These are phyloP conservation scores for Hozukius guyotensis DNA, from an alignment of 2,797 vertebrate genomes.

Conservation along the genomic window DNA sequence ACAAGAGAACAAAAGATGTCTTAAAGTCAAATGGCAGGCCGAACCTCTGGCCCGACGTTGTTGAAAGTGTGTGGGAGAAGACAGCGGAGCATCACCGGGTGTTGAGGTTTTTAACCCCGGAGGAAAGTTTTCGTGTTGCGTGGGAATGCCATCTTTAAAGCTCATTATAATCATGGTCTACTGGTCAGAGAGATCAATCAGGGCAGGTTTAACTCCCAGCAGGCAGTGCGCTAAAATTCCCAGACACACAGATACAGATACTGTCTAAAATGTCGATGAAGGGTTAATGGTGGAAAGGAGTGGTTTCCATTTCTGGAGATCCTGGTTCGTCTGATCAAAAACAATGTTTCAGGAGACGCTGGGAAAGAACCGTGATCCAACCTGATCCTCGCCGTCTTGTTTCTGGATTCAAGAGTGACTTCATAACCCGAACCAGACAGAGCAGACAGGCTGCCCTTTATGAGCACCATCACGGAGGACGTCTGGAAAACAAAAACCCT, in stretches of 20 bases:
- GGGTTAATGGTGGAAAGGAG: constrained; percentile 25
- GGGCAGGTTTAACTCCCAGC: constrained; percentile 13
- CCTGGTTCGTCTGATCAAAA: constrained; percentile 45
- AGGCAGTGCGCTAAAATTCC: background rate
- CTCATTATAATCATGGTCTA: constrained; percentile 35
- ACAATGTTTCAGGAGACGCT: constrained; percentile 51
- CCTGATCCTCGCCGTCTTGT: constrained; percentile 56
- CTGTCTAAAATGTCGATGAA: background rate
- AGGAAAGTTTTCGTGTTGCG: constrained; percentile 7
- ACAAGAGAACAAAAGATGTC: constrained; percentile 71
- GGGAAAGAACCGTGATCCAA: constrained; percentile 56
- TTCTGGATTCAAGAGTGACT: constrained; percentile 54
- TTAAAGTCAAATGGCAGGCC: constrained; percentile 46
- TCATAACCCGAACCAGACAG: constrained; percentile 68
- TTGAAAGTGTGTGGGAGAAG: constrained; percentile 67
- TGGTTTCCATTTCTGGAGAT: constrained; percentile 47
- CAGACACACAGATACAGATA: background rate
- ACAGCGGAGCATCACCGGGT: constrained; percentile 34
- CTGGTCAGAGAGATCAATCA: constrained; percentile 10
- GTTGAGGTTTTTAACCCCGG: constrained; percentile 52
- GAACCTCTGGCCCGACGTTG: constrained; percentile 42
- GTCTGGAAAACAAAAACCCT: constrained; percentile 45
- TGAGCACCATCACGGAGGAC: constrained; percentile 20
- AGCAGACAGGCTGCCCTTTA: constrained; percentile 51
- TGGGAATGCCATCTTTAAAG: constrained; percentile 67